A percentile compares a stretch with the other conserved stretches of the same genome.
phyloP scores from a whole-genome alignment of 1,140 invertebrate species.

The Drosophila subpulchrella region DNA sequence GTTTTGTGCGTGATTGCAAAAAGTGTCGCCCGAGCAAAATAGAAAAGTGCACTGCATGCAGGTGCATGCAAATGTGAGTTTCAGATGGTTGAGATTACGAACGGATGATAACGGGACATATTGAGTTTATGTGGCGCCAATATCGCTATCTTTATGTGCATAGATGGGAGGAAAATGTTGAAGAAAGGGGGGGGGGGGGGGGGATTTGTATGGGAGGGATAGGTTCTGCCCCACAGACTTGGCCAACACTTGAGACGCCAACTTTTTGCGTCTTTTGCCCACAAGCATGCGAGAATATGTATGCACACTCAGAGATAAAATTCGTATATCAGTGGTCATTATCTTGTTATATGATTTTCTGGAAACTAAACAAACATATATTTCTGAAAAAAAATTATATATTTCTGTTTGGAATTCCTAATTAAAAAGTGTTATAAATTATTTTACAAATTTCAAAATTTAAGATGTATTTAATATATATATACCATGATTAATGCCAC shows the following conservation, averaged over 20 bases:
- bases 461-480: no score
- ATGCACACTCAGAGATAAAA: conserved; percentile 6
- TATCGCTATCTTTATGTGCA: conserved; percentile 17
- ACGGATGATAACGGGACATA: conserved; percentile 22
- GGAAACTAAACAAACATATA: no score
- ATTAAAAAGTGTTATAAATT: no score
- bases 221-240: conserved; percentile 48
- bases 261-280: conserved; percentile 38
- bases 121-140: conserved; percentile 27
- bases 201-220: no score
- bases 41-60: conserved; percentile 33
- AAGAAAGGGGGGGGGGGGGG: neutral
- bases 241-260: conserved; percentile 63
- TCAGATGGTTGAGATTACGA: conserved; percentile 22
- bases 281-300: conserved; percentile 28
- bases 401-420: no score
- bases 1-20: conserved; percentile 50
- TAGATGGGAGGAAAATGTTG: conserved; percentile 2
- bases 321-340: neutral
- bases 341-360: neutral
- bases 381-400: no score
- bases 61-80: conserved; percentile 52
- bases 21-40: conserved; percentile 44
- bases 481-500: neutral
- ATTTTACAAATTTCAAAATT: neutral